Evolutionary conservation across 1,140 invertebrate species (phyloP).

Genomic region (Drosophila elegans): DNA sequence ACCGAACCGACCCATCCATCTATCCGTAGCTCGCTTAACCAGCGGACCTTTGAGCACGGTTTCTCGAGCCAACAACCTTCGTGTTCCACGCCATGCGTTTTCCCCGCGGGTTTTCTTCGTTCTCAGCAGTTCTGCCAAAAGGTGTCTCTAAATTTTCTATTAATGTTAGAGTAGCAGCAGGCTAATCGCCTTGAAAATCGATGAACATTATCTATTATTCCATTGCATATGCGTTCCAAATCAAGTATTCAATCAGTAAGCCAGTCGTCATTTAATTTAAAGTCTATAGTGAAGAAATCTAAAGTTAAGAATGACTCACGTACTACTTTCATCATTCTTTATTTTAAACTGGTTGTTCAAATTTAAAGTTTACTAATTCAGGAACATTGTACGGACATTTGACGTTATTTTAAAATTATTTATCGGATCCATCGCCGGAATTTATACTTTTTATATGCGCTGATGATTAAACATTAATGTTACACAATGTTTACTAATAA

Average conservation of each 20-base stretch:
- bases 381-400: not conserved
- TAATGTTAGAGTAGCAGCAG: constrained; percentile 11
- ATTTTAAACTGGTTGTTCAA: constrained; percentile 8
- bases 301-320: constrained; percentile 14
- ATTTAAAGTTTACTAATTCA: not conserved
- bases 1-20: constrained; percentile 6
- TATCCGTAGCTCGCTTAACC: constrained; percentile 48
- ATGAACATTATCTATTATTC: constrained; percentile 29
- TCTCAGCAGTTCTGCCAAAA: constrained; percentile 9
- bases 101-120: constrained; percentile 28
- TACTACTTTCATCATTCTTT: constrained; percentile 18
- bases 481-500: too few relatives aligned
- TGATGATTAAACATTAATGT: too few relatives aligned
- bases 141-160: constrained; percentile 27
- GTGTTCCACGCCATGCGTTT: constrained; percentile 45
- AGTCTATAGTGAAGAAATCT: constrained; percentile 25
- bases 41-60: constrained; percentile 59
- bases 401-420: too few relatives aligned
- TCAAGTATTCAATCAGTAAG: constrained; percentile 1
- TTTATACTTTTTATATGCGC: too few relatives aligned
- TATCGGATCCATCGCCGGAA: too few relatives aligned
- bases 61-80: constrained; percentile 45
- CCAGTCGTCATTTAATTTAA: constrained; percentile 19
- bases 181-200: constrained; percentile 19
- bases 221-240: constrained; percentile 6